phyloP scores from a whole-genome alignment of 2,797 vertebrate genomes.

The Poecilia velifera region DNA sequence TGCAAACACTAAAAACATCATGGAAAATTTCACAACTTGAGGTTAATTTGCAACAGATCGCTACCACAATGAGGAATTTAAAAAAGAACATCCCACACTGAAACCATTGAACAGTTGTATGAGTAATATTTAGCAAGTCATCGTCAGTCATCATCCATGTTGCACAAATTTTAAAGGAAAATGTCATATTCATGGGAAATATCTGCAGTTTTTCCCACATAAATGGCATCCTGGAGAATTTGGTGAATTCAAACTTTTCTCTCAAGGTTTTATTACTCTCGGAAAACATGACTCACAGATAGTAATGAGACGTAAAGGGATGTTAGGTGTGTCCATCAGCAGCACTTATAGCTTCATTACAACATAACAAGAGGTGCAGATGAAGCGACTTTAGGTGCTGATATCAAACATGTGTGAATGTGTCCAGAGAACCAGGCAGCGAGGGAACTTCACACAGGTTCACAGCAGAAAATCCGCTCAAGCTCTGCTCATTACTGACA shows the following conservation, averaged over 20 bases:
- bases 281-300: background rate
- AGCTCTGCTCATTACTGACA: background rate
- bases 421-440: background rate
- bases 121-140: background rate
- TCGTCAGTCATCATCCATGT: background rate
- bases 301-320: background rate
- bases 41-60: background rate
- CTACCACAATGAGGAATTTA: background rate
- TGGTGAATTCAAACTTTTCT: background rate
- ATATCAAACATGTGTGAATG: background rate
- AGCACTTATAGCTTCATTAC: background rate
- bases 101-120: background rate
- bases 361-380: background rate
- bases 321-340: background rate
- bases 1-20: background rate
- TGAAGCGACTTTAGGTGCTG: background rate
- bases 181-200: background rate
- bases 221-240: background rate
- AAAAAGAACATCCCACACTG: background rate
- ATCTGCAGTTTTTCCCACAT: background rate
- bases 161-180: background rate
- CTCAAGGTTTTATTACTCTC: background rate
- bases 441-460: background rate
- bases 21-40: conserved; percentile 3
- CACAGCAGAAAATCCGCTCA: background rate